Conservation (phyloP, 2,797 vertebrate species). For the Nannoperca australis region DNA sequence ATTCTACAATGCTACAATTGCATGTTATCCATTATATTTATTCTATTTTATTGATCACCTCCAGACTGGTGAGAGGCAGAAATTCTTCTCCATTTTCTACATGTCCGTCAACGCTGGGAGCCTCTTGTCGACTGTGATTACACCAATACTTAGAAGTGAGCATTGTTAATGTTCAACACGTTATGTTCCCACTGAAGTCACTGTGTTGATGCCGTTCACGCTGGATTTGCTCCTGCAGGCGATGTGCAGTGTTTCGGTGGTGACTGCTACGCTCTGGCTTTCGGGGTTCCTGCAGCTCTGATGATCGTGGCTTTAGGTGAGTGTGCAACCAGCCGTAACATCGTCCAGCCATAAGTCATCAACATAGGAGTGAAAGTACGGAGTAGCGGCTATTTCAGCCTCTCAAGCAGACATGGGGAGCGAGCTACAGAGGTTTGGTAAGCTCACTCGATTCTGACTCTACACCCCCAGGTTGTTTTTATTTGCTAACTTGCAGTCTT, state of each 20-base stretch:
- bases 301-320: constrained; percentile 94
- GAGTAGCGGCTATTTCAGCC: too few relatives aligned
- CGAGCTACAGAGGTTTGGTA: too few relatives aligned
- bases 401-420: too few relatives aligned
- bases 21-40: not conserved
- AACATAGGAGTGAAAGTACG: not conserved
- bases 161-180: not conserved
- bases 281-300: constrained; percentile 93
- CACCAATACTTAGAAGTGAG: constrained; percentile 94
- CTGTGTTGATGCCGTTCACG: not conserved
- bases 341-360: not conserved
- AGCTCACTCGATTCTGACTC: too few relatives aligned
- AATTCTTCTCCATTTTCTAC: constrained; percentile 99
- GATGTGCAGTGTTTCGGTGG: constrained; percentile 94
- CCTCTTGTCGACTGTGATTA: constrained; percentile 94
- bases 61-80: constrained; percentile 90
- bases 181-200: rapidly evolving
- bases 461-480: too few relatives aligned
- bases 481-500: too few relatives aligned
- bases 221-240: constrained; percentile 78
- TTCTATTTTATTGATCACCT: not conserved
- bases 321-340: constrained; percentile 50
- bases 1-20: not conserved
- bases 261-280: constrained; percentile 96
- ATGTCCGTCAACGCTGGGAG: constrained; percentile 97